Evolutionary conservation across 2,113 vertebrate genomes (phyloP).

Genomic region (Oreotrochilus melanogaster): DNA sequence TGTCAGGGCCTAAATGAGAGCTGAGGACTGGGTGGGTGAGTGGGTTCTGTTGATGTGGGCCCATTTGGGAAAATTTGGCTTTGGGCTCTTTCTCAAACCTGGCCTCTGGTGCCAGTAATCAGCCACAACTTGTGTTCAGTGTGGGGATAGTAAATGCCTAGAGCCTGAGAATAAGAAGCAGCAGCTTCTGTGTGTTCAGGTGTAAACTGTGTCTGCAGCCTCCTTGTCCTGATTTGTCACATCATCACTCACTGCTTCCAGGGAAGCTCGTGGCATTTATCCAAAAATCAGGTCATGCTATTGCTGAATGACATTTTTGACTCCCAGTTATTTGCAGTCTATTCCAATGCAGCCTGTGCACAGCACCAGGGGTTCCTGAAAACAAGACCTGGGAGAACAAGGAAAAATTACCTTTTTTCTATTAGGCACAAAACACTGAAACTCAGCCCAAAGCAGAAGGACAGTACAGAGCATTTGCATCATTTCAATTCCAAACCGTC

Average conservation of each 20-base stretch:
- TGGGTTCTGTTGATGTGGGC: neutral
- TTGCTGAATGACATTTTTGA: neutral
- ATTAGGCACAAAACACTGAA: neutral
- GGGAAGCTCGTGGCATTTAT: neutral
- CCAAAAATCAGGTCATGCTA: conserved; percentile 24
- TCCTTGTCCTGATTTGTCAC: conserved; percentile 4
- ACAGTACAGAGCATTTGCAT: neutral
- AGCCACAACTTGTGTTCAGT: neutral
- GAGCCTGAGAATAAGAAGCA: neutral
- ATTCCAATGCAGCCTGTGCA: neutral
- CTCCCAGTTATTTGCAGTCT: neutral
- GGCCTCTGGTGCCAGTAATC: neutral
- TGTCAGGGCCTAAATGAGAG: neutral
- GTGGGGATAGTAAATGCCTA: neutral
- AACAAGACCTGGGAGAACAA: neutral
- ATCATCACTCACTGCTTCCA: neutral
- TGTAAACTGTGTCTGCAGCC: conserved; percentile 4
- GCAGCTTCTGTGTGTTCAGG: conserved; percentile 1
- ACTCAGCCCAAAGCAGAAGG: neutral
- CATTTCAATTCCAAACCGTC: neutral
- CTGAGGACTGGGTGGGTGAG: neutral
- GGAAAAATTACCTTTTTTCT: neutral
- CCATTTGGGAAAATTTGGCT: neutral
- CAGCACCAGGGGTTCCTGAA: neutral
- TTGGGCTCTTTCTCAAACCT: neutral